Base-by-base conservation (phyloP, 2,113 vertebrate genomes). In the Epinephelus moara region DNA sequence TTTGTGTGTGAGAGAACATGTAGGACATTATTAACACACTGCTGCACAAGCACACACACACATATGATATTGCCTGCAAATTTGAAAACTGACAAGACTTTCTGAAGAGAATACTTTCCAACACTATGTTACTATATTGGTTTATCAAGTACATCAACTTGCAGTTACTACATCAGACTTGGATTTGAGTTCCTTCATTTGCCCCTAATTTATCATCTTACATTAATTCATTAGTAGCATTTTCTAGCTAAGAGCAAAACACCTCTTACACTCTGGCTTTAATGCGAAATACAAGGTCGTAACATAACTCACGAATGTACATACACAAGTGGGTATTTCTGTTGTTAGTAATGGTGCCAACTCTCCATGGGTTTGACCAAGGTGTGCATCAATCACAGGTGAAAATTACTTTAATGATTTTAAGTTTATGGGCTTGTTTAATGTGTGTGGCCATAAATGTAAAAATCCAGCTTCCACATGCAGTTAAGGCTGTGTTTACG, bases 401-500 rank as follows among this genome's bases (percentile, higher is more conserved):
- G 14, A 68, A 63, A 37, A 78, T 11, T 4, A 52, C 19, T 4
- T 55, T 5, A 12, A 6, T 42, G 6, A 40, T 60, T 69, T 62
- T 7, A 66, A 15, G 10, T 67, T 55, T 45, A 70, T 33, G 3
- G 14, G 27, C 27, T 69, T 23, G n/a, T 75, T 78, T 66, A 13
- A 52, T 61, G 67, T 3, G 13, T 23, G 0, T 40, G 27, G 33
- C 70, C 49, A 19, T 60, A 47, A 79, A 62, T 62, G 49, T 49
- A 70, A 67, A 77, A 72, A 55, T 18, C 27, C 37, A 61, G 47
- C 40, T 57, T 62, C 14, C 14, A 55, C 27, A 25, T 62, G 21
- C n/a, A 60, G 49, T 70, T 50, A 52, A 70, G 56, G 42, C 27
- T 33, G n/a, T 66, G 18, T 70, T 78, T 74, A 63, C 59, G 15